Conservation (phyloP, 2,797 vertebrate genomes). For the Cyclopterus lumpus region DNA sequence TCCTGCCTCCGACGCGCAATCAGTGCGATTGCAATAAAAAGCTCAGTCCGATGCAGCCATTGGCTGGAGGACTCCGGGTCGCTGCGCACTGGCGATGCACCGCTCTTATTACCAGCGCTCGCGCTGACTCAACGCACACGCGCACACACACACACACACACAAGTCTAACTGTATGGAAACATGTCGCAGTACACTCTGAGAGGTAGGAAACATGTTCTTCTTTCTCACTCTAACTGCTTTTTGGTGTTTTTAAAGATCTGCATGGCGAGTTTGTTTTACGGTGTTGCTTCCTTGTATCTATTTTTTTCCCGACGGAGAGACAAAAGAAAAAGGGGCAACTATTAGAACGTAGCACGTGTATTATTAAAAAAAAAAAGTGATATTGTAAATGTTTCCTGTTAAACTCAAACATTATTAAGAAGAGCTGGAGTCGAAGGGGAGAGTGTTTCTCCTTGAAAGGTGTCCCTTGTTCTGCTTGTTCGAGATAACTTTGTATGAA, state of each 20-base stretch:
- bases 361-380: not conserved
- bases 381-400: not conserved
- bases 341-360: not conserved
- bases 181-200: slow-evolving; percentile 74
- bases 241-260: not conserved
- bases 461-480: slow-evolving; percentile 3
- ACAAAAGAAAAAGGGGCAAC: not conserved
- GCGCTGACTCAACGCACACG: slow-evolving; percentile 29
- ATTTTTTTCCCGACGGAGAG: not conserved
- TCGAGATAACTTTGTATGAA: slow-evolving; percentile 30
- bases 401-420: not conserved
- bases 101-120: slow-evolving; percentile 21
- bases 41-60: slow-evolving; percentile 42
- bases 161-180: slow-evolving; percentile 28
- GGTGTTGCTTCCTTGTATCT: not conserved
- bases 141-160: not conserved
- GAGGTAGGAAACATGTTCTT: slow-evolving; percentile 68
- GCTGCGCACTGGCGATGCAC: slow-evolving; percentile 38
- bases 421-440: not conserved
- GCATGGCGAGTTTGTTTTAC: not conserved
- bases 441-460: not conserved
- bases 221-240: slow-evolving; percentile 9
- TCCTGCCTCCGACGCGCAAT: slow-evolving; percentile 17
- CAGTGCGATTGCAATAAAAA: slow-evolving; percentile 17
- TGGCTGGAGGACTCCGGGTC: slow-evolving; percentile 60